A percentile compares a stretch with the other conserved stretches of the same genome.
Evolutionary conservation across 2,797 vertebrate species (phyloP).

Genomic region (Clarias laeviceps): DNA sequence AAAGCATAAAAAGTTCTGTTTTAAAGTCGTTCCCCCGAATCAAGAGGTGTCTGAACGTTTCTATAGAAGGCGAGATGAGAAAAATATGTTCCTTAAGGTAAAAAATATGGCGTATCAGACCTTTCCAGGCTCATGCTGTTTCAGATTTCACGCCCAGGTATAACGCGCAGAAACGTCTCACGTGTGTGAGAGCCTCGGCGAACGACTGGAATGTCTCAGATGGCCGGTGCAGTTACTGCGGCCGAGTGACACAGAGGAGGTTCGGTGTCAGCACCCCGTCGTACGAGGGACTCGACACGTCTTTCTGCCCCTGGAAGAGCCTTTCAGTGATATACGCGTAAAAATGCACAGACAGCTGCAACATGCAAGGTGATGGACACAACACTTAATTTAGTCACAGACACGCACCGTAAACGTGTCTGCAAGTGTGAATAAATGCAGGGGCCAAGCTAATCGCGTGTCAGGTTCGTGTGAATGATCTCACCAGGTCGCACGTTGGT

Average conservation of each 20-base stretch:
- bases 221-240: slow-evolving; percentile 36
- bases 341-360: slow-evolving; percentile 20
- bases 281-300: neutral
- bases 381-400: slow-evolving; percentile 42
- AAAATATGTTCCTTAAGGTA: neutral
- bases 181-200: neutral
- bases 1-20: neutral
- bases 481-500: neutral
- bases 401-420: slow-evolving; percentile 22
- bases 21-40: neutral
- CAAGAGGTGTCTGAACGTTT: slow-evolving; percentile 1
- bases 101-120: slow-evolving; percentile 5
- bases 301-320: neutral
- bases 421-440: slow-evolving; percentile 1
- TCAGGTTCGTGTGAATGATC: neutral
- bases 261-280: slow-evolving; percentile 42
- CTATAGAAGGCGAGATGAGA: slow-evolving; percentile 5
- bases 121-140: slow-evolving; percentile 19
- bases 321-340: slow-evolving; percentile 21
- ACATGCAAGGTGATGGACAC: slow-evolving; percentile 19
- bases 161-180: slow-evolving; percentile 20
- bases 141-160: slow-evolving; percentile 43
- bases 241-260: slow-evolving; percentile 21
- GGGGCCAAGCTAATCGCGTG: neutral
- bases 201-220: slow-evolving; percentile 42